These are phyloP conservation scores for Rhimphoctona megacephalus DNA, from an alignment of 2,888 invertebrate genomes.

Conservation along the genomic window DNA sequence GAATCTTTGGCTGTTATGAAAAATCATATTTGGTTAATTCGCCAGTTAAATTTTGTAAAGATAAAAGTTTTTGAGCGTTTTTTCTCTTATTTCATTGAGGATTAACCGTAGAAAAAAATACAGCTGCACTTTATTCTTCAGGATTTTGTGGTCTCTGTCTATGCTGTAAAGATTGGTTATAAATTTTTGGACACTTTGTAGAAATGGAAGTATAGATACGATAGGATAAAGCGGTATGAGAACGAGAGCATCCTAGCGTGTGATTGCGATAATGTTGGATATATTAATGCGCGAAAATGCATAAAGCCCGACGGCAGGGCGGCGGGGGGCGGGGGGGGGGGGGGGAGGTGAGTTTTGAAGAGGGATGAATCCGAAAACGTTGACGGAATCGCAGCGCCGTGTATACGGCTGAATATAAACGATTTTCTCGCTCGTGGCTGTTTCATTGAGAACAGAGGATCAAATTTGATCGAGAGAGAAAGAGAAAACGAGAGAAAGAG, in stretches of 20 bases:
- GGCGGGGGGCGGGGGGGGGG: conserved; percentile 39
- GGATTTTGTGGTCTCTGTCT: neutral
- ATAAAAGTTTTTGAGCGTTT: too few relatives aligned
- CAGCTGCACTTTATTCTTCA: neutral
- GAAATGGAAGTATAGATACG: conserved; percentile 23
- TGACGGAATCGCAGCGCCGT: conserved; percentile 69
- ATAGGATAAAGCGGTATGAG: conserved; percentile 49
- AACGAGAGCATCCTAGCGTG: conserved; percentile 70
- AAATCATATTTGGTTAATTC: too few relatives aligned
- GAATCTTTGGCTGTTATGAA: too few relatives aligned
- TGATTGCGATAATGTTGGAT: conserved; percentile 79
- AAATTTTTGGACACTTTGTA: conserved; percentile 32
- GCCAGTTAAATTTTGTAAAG: too few relatives aligned
- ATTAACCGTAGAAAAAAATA: too few relatives aligned
- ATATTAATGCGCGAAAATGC: conserved; percentile 77
- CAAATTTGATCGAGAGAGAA: conserved; percentile 53
- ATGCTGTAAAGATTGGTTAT: neutral
- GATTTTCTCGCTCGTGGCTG: conserved; percentile 55
- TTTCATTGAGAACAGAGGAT: conserved; percentile 45
- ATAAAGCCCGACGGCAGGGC: conserved; percentile 73
- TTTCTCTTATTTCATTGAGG: too few relatives aligned
- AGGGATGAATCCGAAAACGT: conserved; percentile 66
- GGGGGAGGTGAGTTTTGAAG: too few relatives aligned
- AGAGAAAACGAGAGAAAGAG: conserved; percentile 64
- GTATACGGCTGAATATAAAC: conserved; percentile 55